These are phyloP conservation scores for Tromatobia lineatoria DNA, from an alignment of 2,888 invertebrate species.

Conservation along the genomic window DNA sequence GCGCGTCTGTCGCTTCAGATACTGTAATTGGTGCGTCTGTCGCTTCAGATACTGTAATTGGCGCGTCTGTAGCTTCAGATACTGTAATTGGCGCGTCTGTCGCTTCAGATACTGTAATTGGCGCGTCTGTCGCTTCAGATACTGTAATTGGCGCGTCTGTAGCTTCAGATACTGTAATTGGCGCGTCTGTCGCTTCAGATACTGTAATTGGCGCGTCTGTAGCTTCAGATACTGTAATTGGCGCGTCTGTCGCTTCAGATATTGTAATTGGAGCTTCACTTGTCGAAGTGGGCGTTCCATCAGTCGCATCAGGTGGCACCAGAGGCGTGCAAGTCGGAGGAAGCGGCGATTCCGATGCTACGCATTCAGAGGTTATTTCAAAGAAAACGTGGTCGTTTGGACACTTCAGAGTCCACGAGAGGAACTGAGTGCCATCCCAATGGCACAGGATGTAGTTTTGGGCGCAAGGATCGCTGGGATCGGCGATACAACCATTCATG, in stretches of 20 bases:
- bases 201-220: background rate
- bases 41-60: too few relatives aligned
- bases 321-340: background rate
- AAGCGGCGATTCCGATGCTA: background rate
- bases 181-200: background rate
- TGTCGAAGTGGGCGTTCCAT: too few relatives aligned
- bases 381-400: background rate
- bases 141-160: too few relatives aligned
- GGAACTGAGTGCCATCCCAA: background rate
- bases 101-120: too few relatives aligned
- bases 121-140: too few relatives aligned
- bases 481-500: background rate
- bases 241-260: background rate
- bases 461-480: background rate
- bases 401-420: background rate
- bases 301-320: background rate
- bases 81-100: too few relatives aligned
- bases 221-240: background rate
- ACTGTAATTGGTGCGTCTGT: too few relatives aligned
- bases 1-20: too few relatives aligned
- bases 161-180: background rate
- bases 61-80: too few relatives aligned
- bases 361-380: background rate
- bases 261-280: background rate
- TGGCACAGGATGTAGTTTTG: background rate